phyloP scores from a whole-genome alignment of 2,797 vertebrate genomes.

The Peromyscus eremicus region DNA sequence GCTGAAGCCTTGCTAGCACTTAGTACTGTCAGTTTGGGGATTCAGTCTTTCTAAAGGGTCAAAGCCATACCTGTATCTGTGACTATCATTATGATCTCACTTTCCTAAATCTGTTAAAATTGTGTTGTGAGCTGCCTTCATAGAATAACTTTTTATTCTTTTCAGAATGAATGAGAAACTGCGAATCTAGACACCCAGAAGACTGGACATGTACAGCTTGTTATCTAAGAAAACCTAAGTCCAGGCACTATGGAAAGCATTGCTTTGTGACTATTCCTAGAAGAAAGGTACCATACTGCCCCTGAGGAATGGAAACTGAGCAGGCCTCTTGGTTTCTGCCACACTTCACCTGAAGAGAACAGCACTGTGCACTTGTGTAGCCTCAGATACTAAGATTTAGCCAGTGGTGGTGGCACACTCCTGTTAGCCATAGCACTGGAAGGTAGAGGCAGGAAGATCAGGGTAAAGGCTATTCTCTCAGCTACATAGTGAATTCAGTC shows the following conservation, averaged over 20 bases:
- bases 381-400: neutral
- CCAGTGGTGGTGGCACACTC: neutral
- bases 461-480: neutral
- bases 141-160: neutral
- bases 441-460: neutral
- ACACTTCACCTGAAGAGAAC: neutral
- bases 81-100: neutral
- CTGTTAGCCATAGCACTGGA: neutral
- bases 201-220: neutral
- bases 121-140: neutral
- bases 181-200: neutral
- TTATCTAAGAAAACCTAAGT: constrained; percentile 20
- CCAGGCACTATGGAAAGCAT: neutral
- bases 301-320: neutral
- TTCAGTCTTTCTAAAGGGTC: neutral
- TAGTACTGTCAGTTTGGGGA: neutral
- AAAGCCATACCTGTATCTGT: neutral
- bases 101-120: constrained; percentile 51
- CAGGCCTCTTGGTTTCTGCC: neutral
- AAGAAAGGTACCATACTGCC: too few species aligned
- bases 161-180: constrained; percentile 11
- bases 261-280: neutral
- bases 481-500: neutral
- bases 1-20: neutral
- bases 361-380: neutral